Base-by-base conservation (phyloP, 2,113 vertebrate species). In the Callospermophilus lateralis region DNA sequence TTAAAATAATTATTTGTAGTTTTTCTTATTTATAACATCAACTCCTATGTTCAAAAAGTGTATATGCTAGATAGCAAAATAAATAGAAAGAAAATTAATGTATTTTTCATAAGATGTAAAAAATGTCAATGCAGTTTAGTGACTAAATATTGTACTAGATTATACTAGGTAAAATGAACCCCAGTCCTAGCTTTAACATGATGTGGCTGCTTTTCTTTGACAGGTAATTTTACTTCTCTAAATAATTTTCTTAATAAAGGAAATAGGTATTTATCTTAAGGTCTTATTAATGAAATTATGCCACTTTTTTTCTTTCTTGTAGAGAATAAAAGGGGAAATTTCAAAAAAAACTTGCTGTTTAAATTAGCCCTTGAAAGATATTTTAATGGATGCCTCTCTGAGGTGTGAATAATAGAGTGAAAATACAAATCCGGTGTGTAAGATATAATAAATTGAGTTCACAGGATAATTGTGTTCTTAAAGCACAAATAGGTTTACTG, bases 161-260 rank as follows among this genome's bases (percentile, higher is more conserved):
- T 76, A 12, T 68, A 37, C 24, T 85, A 19, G 22, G 3, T 4
- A 76, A 73, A 83, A 76, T 79, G 7, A 34, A 28, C 37, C 10
- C 51, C 9, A 74, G 48, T 72, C 65, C 17, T 81, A 74, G 3
- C 6, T 89, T 67, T 95, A 42, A 55, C 13, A 63, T 42, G 34
- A 68, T 26, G 63, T 55, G 5, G 11, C 12, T 53, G 2, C 73
- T 93, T 90, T 74, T 15, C 10, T 26, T 70, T 63, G 9, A 70
- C 8, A 90, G 53, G n/a, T 76, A 68, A 73, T n/a, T 83, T 74
- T 68, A 53, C 17, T 90, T 89, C 19, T 67, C 39, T 26, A 92
- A 96, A 89, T 5, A 63, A n/a, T 92, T 93, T 80, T 17, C 65
- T 58, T 65, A 81, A 37, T 73, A 86, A 94, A 65, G 11, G 8